phyloP scores from a whole-genome alignment of 2,888 invertebrate species.

The Tortricodes alternella region DNA sequence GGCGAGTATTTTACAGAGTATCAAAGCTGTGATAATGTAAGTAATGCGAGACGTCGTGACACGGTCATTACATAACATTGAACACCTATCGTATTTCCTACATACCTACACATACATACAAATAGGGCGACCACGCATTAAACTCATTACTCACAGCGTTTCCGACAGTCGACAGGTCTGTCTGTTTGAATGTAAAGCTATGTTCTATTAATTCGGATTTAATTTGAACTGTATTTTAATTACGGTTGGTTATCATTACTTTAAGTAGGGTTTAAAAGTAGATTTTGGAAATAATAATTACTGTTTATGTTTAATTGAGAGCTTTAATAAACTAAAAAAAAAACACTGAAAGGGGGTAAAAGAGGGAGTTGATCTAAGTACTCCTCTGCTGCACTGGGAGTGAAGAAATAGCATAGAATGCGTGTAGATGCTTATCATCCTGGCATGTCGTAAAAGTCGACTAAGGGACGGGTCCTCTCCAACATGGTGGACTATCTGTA shows the following conservation, averaged over 20 bases:
- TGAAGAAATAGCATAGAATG: too few species aligned
- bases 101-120: constrained; percentile 12
- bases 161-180: constrained; percentile 18
- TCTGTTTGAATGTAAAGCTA: constrained; percentile 3
- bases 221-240: constrained; percentile 11
- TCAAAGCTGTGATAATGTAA: constrained; percentile 24
- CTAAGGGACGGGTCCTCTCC: too few species aligned
- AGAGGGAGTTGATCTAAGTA: too few species aligned
- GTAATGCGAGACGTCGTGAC: constrained; percentile 53
- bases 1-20: neutral
- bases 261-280: neutral
- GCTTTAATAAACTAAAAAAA: too few species aligned
- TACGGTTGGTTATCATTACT: neutral
- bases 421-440: too few species aligned
- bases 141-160: constrained; percentile 55
- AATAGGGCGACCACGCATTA: constrained; percentile 50
- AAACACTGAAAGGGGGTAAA: too few species aligned
- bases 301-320: too few species aligned
- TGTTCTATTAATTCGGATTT: constrained; percentile 22
- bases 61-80: constrained; percentile 54
- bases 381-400: too few species aligned
- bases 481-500: too few species aligned
- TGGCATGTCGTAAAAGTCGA: too few species aligned
- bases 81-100: constrained; percentile 41
- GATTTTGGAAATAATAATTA: neutral